A percentile compares a stretch with the other conserved stretches of the same genome.
phyloP scores from a whole-genome alignment of 2,797 vertebrate species.

The Eurystomus glaucurus region DNA sequence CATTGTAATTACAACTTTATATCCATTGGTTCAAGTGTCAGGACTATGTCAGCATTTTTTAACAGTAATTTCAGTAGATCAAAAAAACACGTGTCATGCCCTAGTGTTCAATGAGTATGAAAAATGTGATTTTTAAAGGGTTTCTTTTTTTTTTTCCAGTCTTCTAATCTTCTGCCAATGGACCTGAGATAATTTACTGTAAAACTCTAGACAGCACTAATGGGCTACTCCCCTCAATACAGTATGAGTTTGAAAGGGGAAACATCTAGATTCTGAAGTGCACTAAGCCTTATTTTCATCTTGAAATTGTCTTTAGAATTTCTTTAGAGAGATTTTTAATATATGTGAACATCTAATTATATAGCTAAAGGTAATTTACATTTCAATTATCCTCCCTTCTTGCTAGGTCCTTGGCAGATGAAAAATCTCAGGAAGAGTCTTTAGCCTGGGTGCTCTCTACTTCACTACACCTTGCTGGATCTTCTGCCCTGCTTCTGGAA shows the following conservation, averaged over 20 bases:
- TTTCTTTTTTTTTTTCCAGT: background rate
- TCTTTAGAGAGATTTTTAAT: conserved; percentile 13
- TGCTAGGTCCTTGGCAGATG: background rate
- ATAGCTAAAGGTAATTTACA: background rate
- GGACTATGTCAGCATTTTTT: background rate
- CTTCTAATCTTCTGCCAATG: conserved; percentile 24
- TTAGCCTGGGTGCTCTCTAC: background rate
- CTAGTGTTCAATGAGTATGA: background rate
- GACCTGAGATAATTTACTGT: background rate
- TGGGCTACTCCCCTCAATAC: background rate
- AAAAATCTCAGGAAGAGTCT: background rate
- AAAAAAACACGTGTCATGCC: background rate
- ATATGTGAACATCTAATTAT: conserved; percentile 16
- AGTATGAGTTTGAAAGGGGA: background rate
- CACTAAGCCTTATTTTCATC: background rate
- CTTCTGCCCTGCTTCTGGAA: background rate
- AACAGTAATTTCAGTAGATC: background rate
- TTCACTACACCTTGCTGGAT: background rate
- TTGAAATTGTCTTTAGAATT: background rate
- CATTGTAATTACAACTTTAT: background rate
- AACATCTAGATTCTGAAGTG: background rate
- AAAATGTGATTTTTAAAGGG: background rate
- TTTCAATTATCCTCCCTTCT: background rate
- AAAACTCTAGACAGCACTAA: background rate
- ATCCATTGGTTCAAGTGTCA: background rate